phyloP scores from a whole-genome alignment of 2,888 invertebrate genomes.

The Danaus chrysippus region DNA sequence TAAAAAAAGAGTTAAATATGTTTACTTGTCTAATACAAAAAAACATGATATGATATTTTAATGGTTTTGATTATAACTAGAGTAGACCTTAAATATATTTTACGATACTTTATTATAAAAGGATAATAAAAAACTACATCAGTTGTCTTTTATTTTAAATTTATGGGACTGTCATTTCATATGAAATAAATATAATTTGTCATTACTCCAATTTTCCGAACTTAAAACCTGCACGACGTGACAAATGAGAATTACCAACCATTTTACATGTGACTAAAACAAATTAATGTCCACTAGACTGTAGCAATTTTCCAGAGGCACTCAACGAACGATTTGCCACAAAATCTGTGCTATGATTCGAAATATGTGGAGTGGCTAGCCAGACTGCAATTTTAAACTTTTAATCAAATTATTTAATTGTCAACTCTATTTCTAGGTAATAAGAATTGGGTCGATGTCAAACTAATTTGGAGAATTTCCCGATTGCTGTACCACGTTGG shows the following conservation, averaged over 20 bases:
- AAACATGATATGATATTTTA: too few species aligned
- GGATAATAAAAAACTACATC: too few species aligned
- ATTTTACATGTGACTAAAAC: conserved; percentile 37
- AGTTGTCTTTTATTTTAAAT: too few species aligned
- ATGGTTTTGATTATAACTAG: too few species aligned
- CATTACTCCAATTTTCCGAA: conserved; percentile 26
- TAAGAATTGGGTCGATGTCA: conserved; percentile 33
- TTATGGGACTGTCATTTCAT: conserved; percentile 6
- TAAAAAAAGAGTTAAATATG: too few species aligned
- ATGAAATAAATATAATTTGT: conserved; percentile 17
- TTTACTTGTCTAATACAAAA: too few species aligned
- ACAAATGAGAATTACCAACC: conserved; percentile 34
- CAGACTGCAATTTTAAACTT: conserved; percentile 37
- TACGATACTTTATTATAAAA: too few species aligned
- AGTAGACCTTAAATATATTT: too few species aligned
- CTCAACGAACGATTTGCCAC: conserved; percentile 45
- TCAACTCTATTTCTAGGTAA: conserved; percentile 43
- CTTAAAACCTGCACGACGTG: conserved; percentile 23
- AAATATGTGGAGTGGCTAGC: conserved; percentile 41
- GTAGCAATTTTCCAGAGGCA: conserved; percentile 38
- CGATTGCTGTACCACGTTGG: conserved; percentile 47
- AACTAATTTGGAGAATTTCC: conserved; percentile 37
- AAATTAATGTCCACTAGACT: conserved; percentile 38
- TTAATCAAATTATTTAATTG: conserved; percentile 39
- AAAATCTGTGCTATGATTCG: conserved; percentile 43